Base-by-base conservation (phyloP, 2,888 invertebrate species). In the Buathra laborator region DNA sequence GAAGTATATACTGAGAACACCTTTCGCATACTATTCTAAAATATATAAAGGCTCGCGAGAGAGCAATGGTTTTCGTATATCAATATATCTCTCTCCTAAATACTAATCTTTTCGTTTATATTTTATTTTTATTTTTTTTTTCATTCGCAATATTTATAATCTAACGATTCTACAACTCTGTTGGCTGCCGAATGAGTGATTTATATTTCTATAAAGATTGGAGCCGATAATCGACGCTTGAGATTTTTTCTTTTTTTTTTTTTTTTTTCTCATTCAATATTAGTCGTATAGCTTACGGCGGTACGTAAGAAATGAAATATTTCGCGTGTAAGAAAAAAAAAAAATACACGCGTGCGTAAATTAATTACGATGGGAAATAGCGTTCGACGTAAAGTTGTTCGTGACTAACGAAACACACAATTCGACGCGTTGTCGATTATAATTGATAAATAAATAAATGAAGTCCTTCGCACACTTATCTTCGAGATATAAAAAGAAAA, bases 121-220 rank as follows among this genome's bases (percentile, higher is more conserved):
- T 24, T 2, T 24, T 1, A 2, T 24, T 24, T 24, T 24, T 43
- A 1, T 37, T 37, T 37, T 37, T 37, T 37, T 43, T 78, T 71
- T 46, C 53, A 66, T 70, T 44, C 37, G 68, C 62, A 44, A 43
- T 71, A 68, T n/a, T 74, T 48, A 43, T 82, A 14, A 46, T 44
- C 16, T 24, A 68, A 80, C 46, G 9, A 32, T 32, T 82, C 66
- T 64, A 48, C 81, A 59, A 74, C 70, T 82, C 62, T 76, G 51
- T 79, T 81, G 86, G 90, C 89, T 87, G 86, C 90, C 87, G 87
- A 88, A 89, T 83, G 43, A 62, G 75, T 71, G 64, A 88, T 91
- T 92, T 92, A 92, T 91, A 90, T 90, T 86, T 83, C 90, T 92
- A 92, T 89, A 92, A 92, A 92, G 86, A 90, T 90, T 88, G 87